phyloP scores from a whole-genome alignment of 1,140 invertebrate species.

The Ylistrum balloti region DNA sequence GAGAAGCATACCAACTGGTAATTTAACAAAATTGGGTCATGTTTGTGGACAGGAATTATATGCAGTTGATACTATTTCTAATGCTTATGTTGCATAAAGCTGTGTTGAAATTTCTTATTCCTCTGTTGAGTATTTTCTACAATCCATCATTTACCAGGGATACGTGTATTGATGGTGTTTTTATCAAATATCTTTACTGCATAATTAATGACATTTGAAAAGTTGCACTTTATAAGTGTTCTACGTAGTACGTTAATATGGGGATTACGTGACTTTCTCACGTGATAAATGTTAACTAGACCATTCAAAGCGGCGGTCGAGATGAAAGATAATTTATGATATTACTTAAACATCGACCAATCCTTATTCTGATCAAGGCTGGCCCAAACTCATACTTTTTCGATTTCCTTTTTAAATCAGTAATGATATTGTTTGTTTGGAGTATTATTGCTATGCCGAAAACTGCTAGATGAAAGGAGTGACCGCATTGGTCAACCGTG shows the following conservation, averaged over 20 bases:
- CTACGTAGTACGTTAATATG: background rate
- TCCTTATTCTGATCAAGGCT: background rate
- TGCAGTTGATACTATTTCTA: no score
- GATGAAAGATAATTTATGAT: background rate
- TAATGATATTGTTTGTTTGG: background rate
- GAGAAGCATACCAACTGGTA: no score
- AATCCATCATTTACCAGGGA: no score
- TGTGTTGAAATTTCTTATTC: no score
- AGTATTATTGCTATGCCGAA: background rate
- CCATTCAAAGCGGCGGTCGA: background rate
- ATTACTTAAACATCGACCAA: background rate
- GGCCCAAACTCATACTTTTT: background rate
- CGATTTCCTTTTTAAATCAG: background rate
- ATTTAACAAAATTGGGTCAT: no score
- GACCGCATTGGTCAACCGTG: no score
- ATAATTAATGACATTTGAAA: background rate
- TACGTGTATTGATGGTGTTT: background rate
- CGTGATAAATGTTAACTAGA: background rate
- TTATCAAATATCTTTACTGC: background rate
- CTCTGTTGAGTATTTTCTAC: no score
- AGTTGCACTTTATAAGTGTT: background rate
- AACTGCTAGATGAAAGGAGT: no score
- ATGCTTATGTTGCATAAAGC: no score
- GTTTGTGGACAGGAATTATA: no score
- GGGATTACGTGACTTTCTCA: background rate